Evolutionary conservation across 2,113 vertebrate genomes (phyloP).

Genomic region (Himantopus leucocephalus): DNA sequence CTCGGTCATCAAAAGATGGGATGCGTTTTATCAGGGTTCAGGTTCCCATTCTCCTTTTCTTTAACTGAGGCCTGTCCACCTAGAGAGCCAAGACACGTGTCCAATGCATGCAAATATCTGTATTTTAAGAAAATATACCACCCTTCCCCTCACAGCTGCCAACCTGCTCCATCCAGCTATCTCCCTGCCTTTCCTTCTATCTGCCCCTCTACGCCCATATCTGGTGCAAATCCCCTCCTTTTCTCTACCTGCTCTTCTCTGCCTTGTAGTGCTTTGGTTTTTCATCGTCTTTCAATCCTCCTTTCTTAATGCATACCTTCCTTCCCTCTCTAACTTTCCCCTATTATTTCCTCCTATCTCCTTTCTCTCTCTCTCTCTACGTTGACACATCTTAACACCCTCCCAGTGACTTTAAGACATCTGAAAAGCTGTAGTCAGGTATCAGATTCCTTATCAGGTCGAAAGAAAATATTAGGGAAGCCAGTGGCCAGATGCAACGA

Average conservation of each 20-base stretch:
- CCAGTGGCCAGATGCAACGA: background rate
- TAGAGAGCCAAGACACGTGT: background rate
- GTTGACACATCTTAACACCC: background rate
- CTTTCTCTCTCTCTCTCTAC: background rate
- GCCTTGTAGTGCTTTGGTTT: background rate
- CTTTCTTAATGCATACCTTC: background rate
- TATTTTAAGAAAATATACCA: background rate
- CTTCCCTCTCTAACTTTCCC: background rate
- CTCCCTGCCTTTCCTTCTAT: background rate
- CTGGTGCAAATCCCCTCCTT: background rate
- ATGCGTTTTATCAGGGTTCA: background rate
- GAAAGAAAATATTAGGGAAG: constrained; percentile 8
- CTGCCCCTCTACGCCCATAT: background rate
- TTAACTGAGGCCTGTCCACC: background rate
- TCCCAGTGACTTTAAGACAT: background rate
- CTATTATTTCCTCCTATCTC: constrained; percentile 12
- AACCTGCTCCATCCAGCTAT: background rate
- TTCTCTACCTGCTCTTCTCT: background rate
- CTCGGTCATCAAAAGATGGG: background rate
- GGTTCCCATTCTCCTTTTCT: background rate
- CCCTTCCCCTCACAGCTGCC: background rate
- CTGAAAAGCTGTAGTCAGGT: background rate
- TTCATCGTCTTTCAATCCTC: accelerated
- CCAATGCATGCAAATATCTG: background rate
- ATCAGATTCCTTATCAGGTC: constrained; percentile 13